A percentile compares a stretch with the other conserved stretches of the same genome.
phyloP scores from a whole-genome alignment of 1,140 invertebrate genomes.

The Caenorhabditis briggsae region DNA sequence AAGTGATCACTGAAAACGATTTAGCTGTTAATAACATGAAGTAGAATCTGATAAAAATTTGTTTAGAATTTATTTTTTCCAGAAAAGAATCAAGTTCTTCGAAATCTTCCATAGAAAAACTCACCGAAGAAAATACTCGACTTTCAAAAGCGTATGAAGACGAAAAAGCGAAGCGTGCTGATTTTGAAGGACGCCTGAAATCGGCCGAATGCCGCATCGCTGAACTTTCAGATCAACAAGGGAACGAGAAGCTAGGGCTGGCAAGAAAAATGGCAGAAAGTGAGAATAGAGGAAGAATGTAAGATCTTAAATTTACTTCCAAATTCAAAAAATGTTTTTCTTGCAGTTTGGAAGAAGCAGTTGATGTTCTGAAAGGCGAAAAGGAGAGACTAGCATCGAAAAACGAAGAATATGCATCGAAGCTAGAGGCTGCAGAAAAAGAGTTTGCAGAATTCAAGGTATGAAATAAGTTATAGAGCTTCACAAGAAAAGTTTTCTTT shows the following conservation, averaged over 20 bases:
- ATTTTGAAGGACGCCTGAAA: conserved; percentile 12
- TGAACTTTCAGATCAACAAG: conserved; percentile 46
- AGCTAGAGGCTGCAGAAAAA: background rate
- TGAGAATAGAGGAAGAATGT: conserved; percentile 40
- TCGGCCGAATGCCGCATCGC: background rate
- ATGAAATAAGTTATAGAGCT: background rate
- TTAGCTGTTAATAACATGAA: conserved; percentile 30
- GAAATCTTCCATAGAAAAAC: conserved; percentile 17
- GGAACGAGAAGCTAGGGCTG: conserved; percentile 19
- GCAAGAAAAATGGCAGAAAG: conserved; percentile 39
- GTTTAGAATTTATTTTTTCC: background rate
- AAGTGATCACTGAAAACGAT: conserved; percentile 35
- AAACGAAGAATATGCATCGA: background rate
- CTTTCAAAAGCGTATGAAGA: conserved; percentile 4
- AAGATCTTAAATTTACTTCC: background rate
- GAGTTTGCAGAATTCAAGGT: conserved; percentile 43
- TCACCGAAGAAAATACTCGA: conserved; percentile 36
- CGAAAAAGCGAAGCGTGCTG: conserved; percentile 12
- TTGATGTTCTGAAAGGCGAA: conserved; percentile 26
- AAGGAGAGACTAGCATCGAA: background rate
- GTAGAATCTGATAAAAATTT: background rate
- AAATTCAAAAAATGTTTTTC: background rate
- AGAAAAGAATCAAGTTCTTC: background rate
- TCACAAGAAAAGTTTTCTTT: background rate
- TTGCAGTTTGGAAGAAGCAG: conserved; percentile 30